phyloP scores from a whole-genome alignment of 2,113 vertebrate species.

The Hymenochirus boettgeri region DNA sequence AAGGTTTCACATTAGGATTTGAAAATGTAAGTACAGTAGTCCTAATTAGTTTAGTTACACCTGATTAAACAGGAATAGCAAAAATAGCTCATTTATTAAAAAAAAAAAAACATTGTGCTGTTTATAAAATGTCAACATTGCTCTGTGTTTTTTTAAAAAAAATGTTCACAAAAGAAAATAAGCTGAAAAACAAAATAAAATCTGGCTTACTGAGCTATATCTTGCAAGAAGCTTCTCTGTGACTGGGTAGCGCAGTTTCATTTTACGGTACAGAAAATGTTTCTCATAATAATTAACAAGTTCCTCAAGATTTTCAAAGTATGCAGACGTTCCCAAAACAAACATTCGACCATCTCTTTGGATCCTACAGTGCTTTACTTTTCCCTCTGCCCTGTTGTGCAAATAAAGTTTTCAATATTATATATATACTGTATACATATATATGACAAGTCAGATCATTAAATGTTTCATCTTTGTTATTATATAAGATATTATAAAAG shows the following conservation, averaged over 20 bases:
- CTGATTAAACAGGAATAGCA: too few species aligned
- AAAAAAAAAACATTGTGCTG: too few species aligned
- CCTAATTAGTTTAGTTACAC: too few species aligned
- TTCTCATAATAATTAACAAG: slow-evolving; percentile 87
- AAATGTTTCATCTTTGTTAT: too few species aligned
- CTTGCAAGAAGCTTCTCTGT: slow-evolving; percentile 82
- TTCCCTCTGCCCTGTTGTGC: slow-evolving; percentile 87
- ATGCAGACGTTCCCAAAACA: slow-evolving; percentile 84
- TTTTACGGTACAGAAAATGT: slow-evolving; percentile 87
- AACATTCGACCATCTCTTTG: slow-evolving; percentile 79
- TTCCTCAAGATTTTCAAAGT: slow-evolving; percentile 91
- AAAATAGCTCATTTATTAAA: too few species aligned
- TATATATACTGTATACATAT: too few species aligned
- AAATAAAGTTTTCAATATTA: too few species aligned
- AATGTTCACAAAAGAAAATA: neutral
- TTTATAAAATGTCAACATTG: too few species aligned
- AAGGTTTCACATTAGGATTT: too few species aligned
- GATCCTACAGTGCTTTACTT: slow-evolving; percentile 93
- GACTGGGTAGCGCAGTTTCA: slow-evolving; percentile 89
- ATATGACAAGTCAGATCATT: too few species aligned
- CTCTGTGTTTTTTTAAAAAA: neutral
- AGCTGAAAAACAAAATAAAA: neutral
- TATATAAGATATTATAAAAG: too few species aligned
- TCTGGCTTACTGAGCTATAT: slow-evolving; percentile 73
- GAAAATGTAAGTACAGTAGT: too few species aligned